Evolutionary conservation across 1,140 invertebrate species (phyloP).

Genomic region (Lepidotrigona ventralis): DNA sequence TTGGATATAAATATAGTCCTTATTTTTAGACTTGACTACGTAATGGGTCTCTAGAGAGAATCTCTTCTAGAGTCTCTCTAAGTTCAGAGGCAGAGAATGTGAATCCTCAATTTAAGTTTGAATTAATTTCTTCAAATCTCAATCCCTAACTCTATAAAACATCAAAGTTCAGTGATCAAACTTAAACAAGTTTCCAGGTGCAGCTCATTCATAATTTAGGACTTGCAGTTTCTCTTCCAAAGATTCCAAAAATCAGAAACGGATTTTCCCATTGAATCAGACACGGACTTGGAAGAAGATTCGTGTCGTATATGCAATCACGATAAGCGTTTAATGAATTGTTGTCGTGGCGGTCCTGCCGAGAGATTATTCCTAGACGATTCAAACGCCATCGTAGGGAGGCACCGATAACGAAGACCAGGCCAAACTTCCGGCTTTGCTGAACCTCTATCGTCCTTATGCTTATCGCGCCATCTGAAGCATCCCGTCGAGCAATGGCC

Average conservation of each 20-base stretch:
- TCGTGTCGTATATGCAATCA: conserved; percentile 8
- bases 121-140: background rate
- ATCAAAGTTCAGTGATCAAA: background rate
- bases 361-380: conserved; percentile 16
- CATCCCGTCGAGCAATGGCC: conserved; percentile 40
- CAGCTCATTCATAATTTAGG: background rate
- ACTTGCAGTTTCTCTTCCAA: background rate
- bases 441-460: background rate
- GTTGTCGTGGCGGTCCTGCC: background rate
- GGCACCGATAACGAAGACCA: conserved; percentile 42
- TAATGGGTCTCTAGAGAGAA: no score
- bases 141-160: background rate
- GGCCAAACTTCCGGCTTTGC: conserved; percentile 14
- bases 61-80: no score
- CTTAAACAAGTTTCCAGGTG: background rate
- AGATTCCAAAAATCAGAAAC: background rate
- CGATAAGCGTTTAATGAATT: conserved; percentile 39
- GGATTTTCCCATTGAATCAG: background rate
- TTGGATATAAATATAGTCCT: background rate
- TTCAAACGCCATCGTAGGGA: conserved; percentile 11
- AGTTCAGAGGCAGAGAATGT: background rate
- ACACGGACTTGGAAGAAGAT: background rate
- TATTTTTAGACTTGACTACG: conserved; percentile 1
- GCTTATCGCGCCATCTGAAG: conserved; percentile 27
- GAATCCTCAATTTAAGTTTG: no score